Percentiles rank a stretch among this genome's conserved stretches.
Conservation (phyloP, 2,888 invertebrate genomes). For the Orthosia gothica region DNA sequence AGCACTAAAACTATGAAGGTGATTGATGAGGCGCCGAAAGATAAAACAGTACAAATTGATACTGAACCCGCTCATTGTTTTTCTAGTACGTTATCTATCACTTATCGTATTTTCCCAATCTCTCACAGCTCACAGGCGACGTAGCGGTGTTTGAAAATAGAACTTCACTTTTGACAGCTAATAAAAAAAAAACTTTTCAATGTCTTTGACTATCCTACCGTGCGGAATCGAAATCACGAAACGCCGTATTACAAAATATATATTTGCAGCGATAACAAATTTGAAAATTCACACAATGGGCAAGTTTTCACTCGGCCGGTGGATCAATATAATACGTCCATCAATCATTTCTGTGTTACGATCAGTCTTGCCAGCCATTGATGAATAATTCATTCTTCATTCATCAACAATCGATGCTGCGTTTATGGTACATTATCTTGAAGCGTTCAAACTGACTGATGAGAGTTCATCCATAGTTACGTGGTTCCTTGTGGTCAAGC, state of each 20-base stretch:
- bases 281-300: conserved; percentile 68
- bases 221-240: conserved; percentile 48
- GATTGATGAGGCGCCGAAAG: conserved; percentile 55
- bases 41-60: conserved; percentile 42
- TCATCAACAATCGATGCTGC: conserved; percentile 73
- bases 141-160: conserved; percentile 44
- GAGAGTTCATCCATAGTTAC: conserved; percentile 81
- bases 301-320: conserved; percentile 46
- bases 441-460: conserved; percentile 64
- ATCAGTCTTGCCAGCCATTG: conserved; percentile 75
- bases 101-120: conserved; percentile 26
- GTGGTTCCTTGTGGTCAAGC: conserved; percentile 79
- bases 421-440: conserved; percentile 63
- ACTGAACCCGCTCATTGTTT: conserved; percentile 30
- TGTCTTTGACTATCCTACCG: conserved; percentile 37
- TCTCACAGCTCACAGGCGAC: conserved; percentile 18
- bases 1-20: conserved; percentile 51
- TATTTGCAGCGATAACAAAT: conserved; percentile 65
- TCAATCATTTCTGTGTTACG: conserved; percentile 74
- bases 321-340: conserved; percentile 73
- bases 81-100: conserved; percentile 39
- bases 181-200: conserved; percentile 18
- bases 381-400: conserved; percentile 74
- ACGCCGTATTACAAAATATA: conserved; percentile 62
- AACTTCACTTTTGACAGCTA: conserved; percentile 37